Percentiles rank a stretch among this genome's conserved stretches.
Conservation (phyloP, 2,888 invertebrate genomes). For the Eristalinus aeneus region DNA sequence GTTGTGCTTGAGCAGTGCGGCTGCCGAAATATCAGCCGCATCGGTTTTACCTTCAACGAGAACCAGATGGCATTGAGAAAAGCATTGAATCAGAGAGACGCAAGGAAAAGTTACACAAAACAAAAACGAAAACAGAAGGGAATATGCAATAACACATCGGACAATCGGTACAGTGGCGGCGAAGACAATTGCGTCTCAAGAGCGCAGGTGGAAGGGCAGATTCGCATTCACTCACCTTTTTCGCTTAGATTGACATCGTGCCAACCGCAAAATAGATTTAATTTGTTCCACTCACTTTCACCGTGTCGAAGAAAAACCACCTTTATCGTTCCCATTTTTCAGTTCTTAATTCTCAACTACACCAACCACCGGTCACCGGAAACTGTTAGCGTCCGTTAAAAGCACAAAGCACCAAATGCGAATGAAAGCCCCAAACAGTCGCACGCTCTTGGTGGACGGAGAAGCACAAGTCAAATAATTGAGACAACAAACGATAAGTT, state of each 20-base stretch:
- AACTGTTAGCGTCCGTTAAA: conserved; percentile 42
- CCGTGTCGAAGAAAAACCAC: conserved; percentile 85
- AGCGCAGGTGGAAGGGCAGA: not conserved
- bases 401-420: conserved; percentile 13
- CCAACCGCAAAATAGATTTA: conserved; percentile 89
- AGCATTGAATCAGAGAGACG: not conserved
- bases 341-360: not conserved
- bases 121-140: not conserved
- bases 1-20: conserved; percentile 86
- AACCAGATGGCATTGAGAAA: conserved; percentile 15
- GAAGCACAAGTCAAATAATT: conserved; percentile 19
- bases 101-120: conserved; percentile 2
- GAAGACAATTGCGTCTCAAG: conserved; percentile 9
- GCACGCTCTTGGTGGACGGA: conserved; percentile 6
- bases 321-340: conserved; percentile 77
- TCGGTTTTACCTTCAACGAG: conserved; percentile 75
- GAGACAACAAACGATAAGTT: not conserved
- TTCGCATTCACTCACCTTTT: conserved; percentile 82
- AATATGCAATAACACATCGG: conserved; percentile 1
- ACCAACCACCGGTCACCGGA: conserved; percentile 22
- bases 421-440: conserved; percentile 13
- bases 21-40: conserved; percentile 82
- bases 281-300: conserved; percentile 89
- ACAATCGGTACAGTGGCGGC: not conserved
- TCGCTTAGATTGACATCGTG: conserved; percentile 86